These are phyloP conservation scores for Sminthurides aquaticus DNA, from an alignment of 2,888 invertebrate genomes.

Conservation along the genomic window DNA sequence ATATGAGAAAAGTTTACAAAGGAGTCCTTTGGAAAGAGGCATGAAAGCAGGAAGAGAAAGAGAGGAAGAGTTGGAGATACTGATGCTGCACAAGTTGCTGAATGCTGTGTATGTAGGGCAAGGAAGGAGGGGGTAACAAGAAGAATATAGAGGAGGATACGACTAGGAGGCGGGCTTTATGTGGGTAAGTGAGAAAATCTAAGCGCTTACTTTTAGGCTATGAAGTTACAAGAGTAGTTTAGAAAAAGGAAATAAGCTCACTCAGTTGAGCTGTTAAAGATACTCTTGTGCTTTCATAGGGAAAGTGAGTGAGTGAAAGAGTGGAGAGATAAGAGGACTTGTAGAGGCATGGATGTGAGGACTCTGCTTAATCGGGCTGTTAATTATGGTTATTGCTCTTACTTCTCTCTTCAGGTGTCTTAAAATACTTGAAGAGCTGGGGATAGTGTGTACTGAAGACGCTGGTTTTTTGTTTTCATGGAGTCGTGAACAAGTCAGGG, in stretches of 20 bases:
- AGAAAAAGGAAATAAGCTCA: background rate
- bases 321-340: background rate
- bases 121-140: too few species aligned
- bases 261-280: background rate
- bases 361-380: background rate
- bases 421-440: background rate
- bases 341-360: background rate
- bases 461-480: background rate
- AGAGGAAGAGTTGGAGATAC: background rate
- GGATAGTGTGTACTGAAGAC: background rate
- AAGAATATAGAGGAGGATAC: background rate
- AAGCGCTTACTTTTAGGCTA: background rate
- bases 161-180: too few species aligned
- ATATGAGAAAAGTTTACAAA: background rate
- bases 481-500: too few species aligned
- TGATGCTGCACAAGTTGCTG: too few species aligned
- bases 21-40: background rate
- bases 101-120: too few species aligned
- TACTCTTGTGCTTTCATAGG: background rate
- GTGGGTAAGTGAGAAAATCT: background rate
- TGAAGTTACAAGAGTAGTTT: background rate
- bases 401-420: background rate
- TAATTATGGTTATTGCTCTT: background rate
- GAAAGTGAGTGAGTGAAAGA: too few species aligned
- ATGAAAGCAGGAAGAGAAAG: background rate